phyloP scores from a whole-genome alignment of 2,888 invertebrate species.

The Lutraria lutraria region DNA sequence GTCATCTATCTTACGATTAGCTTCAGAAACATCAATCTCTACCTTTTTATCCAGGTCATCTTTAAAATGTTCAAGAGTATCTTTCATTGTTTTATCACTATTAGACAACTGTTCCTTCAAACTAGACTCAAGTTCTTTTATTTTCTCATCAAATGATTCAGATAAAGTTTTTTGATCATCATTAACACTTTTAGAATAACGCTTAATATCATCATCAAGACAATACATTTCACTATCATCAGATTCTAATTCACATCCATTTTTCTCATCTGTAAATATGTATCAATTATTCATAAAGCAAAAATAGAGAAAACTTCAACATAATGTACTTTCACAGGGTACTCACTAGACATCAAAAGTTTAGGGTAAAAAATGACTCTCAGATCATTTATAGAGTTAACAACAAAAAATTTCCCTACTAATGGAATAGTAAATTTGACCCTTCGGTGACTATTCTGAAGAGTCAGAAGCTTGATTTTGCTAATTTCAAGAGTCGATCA shows the following conservation, averaged over 20 bases:
- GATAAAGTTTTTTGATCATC: neutral
- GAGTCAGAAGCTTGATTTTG: no score
- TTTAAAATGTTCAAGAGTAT: constrained; percentile 11
- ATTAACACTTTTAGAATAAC: constrained; percentile 10
- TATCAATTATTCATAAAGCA: neutral
- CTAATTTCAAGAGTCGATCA: no score
- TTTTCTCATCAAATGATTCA: neutral
- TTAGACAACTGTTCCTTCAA: constrained; percentile 11
- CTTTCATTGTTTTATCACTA: constrained; percentile 19
- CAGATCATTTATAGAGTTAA: no score
- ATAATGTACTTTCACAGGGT: no score
- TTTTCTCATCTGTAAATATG: constrained; percentile 16
- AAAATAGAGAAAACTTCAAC: neutral
- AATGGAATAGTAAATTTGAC: no score
- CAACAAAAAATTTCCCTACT: no score
- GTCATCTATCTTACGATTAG: neutral
- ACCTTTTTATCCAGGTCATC: neutral
- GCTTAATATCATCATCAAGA: neutral
- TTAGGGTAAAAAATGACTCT: no score
- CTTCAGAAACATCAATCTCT: neutral
- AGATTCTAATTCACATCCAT: neutral
- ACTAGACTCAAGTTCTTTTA: neutral
- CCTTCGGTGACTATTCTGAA: no score
- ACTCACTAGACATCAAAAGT: no score
- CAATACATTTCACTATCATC: neutral